Conservation (phyloP, 2,888 invertebrate genomes). For the Drosophila borealis region DNA sequence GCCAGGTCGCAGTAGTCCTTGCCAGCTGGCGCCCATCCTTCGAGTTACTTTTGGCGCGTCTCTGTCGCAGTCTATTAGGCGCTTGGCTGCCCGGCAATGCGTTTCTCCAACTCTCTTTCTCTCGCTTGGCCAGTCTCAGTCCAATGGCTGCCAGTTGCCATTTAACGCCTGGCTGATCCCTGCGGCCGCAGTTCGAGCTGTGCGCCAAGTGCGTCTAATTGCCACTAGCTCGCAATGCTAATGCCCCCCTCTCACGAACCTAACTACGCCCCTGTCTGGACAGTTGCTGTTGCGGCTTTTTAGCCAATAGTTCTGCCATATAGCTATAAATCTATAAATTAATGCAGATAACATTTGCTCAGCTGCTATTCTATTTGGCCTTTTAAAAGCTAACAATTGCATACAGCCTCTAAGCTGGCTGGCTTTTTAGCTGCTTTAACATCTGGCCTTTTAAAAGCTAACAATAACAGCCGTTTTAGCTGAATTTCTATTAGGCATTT, state of each 20-base stretch:
- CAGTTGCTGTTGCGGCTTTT: background rate
- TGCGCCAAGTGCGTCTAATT: constrained; percentile 52
- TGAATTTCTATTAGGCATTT: too few relatives aligned
- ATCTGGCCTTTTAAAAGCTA: too few relatives aligned
- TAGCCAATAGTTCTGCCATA: too few relatives aligned
- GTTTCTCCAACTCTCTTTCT: background rate
- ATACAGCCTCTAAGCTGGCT: too few relatives aligned
- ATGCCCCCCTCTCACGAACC: background rate
- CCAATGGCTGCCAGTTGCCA: constrained; percentile 65
- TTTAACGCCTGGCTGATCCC: constrained; percentile 72
- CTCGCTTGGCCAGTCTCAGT: constrained; percentile 17
- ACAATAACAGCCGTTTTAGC: too few relatives aligned
- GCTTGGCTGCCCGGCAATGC: constrained; percentile 61
- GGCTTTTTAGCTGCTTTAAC: too few relatives aligned
- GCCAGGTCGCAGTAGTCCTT: background rate
- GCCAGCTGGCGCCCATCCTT: constrained; percentile 1
- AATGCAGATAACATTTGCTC: too few relatives aligned
- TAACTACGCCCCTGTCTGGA: background rate
- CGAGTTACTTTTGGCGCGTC: constrained; percentile 8
- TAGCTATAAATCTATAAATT: too few relatives aligned
- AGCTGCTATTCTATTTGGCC: background rate
- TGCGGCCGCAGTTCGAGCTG: constrained; percentile 47
- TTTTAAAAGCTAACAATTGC: too few relatives aligned
- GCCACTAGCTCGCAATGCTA: constrained; percentile 25
- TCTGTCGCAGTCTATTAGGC: constrained; percentile 75